Percentiles rank a stretch among this genome's conserved stretches.
These are phyloP conservation scores for Eledone cirrhosa DNA, from an alignment of 2,888 invertebrate genomes.

Conservation along the genomic window DNA sequence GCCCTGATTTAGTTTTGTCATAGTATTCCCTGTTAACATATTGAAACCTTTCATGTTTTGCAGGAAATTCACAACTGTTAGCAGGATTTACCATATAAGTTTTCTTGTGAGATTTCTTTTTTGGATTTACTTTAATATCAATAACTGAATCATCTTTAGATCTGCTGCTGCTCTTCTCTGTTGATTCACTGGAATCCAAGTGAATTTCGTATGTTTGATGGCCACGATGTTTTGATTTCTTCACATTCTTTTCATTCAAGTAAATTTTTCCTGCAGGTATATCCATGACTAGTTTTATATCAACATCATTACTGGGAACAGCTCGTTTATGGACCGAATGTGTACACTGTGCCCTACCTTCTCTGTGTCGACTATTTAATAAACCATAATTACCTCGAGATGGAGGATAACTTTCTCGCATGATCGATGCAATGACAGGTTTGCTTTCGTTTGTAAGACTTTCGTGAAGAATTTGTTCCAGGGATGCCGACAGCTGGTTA, in stretches of 20 bases:
- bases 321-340: neutral
- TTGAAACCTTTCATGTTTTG: too few relatives aligned
- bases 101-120: neutral
- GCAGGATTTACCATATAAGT: too few relatives aligned
- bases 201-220: conserved; percentile 11
- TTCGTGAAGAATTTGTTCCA: neutral
- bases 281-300: neutral
- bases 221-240: neutral
- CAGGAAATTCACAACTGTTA: too few relatives aligned
- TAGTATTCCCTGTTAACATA: too few relatives aligned
- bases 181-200: neutral
- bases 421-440: neutral
- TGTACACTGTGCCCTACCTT: neutral
- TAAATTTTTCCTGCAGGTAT: neutral
- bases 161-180: neutral
- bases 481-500: neutral
- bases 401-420: too few relatives aligned
- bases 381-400: too few relatives aligned
- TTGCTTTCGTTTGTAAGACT: neutral
- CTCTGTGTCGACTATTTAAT: too few relatives aligned
- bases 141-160: neutral
- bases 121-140: conserved; percentile 16
- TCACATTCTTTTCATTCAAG: neutral
- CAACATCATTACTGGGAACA: neutral
- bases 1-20: too few relatives aligned